These are phyloP conservation scores for Rhabdomys dilectus DNA, from an alignment of 2,113 vertebrate species.

Conservation along the genomic window DNA sequence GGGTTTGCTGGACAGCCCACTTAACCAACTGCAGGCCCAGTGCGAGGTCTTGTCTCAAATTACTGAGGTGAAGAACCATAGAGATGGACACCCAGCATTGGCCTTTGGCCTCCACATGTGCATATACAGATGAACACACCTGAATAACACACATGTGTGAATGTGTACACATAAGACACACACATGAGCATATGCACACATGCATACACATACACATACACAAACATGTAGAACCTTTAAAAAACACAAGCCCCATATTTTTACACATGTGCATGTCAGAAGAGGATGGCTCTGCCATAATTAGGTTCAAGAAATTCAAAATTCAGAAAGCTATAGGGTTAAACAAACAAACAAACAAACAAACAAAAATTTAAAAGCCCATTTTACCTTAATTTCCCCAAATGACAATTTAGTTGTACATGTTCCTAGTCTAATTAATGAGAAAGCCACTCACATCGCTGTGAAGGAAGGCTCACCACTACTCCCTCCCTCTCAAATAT, in stretches of 20 bases:
- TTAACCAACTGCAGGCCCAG: background rate
- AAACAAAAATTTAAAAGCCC: background rate
- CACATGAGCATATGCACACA: background rate
- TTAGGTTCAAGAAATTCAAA: conserved; percentile 66
- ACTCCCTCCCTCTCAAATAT: background rate
- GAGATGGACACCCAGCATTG: background rate
- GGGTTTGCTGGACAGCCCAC: too few relatives aligned
- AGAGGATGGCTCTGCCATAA: conserved; percentile 43
- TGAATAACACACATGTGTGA: too few relatives aligned
- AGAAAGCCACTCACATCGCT: conserved; percentile 65
- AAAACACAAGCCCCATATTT: conserved; percentile 53
- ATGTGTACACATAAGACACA: too few relatives aligned
- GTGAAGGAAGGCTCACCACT: conserved; percentile 60
- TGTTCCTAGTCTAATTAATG: conserved; percentile 65
- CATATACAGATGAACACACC: background rate
- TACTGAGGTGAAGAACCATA: background rate
- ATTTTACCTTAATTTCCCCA: conserved; percentile 34
- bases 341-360: background rate
- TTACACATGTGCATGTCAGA: conserved; percentile 63
- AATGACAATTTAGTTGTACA: conserved; percentile 20
- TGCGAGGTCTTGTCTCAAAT: background rate
- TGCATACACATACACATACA: background rate
- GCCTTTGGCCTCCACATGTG: background rate
- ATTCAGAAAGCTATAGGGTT: background rate
- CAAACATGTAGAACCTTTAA: background rate